Base-by-base conservation (phyloP, 2,113 vertebrate genomes). In the Thalassarche chlororhynchos region DNA sequence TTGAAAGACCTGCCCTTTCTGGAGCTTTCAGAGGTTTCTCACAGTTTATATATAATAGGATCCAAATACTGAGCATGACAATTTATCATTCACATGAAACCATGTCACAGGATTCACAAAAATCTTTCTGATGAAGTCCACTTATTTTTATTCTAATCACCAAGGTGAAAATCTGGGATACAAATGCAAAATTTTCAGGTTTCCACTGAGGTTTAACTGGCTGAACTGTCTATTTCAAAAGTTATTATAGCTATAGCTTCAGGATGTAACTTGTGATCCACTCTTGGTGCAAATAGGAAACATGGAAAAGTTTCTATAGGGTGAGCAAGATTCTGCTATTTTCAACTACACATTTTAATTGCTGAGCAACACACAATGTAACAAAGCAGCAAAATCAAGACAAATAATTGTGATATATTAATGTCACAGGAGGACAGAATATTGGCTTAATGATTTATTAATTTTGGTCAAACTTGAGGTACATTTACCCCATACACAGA, bases 111-210 rank as follows among this genome's bases (percentile, higher is more conserved):
- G 10, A 66, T 36, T 58, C 49, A 32, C 6, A 76, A 47, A 61
- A 21, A 4, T 16, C 12, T 38, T 51, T 40, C 44, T 47, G 1
- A 23, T 1, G 0, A 44, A 46, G 8, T 21, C 32, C 5, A 46
- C 4, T 42, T 76, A 38, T 49, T 71, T 58, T 51, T 47, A 46
- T 21, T 65, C 17, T 13, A 68, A 68, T 32, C 7, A 38, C 3
- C 6, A 36, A 10, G 17, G 16, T 28, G 25, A 89, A 80, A 57
- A 44, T 5, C 4, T 26, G 19, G 14, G 28, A 24, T n/a, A 62
- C 0, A 60, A 71, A 26, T 17, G 9, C 17, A 40, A 58, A 75
- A 14, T 4, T 14, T 42, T n/a, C 42, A 79, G 3, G 26, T 62
- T 71, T 69, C 25, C 47, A 38, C 12, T 21, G 28, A 55, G 3